A percentile compares a stretch with the other conserved stretches of the same genome.
Evolutionary conservation across 37 sponge, comb jelly and placozoan genomes (phyloP).

Genomic region (Hormiphora californensis): DNA sequence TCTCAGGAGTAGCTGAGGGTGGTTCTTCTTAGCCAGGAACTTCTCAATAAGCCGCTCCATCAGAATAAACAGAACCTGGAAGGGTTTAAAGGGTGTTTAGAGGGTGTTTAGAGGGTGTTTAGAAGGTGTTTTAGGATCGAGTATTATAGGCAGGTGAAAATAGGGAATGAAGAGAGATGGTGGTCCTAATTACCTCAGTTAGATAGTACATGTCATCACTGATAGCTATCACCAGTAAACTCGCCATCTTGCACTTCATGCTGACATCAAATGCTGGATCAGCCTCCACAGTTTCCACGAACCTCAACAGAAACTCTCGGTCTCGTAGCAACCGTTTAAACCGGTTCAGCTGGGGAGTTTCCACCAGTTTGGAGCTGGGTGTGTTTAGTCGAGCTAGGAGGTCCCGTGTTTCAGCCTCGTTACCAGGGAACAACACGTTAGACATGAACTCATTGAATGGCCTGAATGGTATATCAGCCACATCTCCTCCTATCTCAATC

Average conservation of each 20-base stretch:
- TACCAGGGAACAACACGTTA: slow-evolving; percentile 22
- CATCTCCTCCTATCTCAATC: not conserved
- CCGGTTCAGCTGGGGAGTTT: not conserved
- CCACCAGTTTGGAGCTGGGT: slow-evolving; percentile 38
- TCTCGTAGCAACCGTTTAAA: slow-evolving; percentile 6
- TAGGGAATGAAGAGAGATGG: not conserved
- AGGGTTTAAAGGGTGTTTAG: not conserved
- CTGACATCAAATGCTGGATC: slow-evolving; percentile 35
- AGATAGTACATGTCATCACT: slow-evolving; percentile 36
- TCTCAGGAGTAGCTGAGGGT: slow-evolving; percentile 2
- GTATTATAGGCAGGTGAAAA: not conserved
- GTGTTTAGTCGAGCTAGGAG: slow-evolving; percentile 13
- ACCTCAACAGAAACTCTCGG: not conserved
- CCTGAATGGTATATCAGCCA: slow-evolving; percentile 48
- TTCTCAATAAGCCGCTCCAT: slow-evolving; percentile 49
- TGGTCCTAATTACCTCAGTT: not conserved
- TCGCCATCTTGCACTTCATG: slow-evolving; percentile 50
- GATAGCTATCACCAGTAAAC: slow-evolving; percentile 38
- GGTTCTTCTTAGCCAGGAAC: slow-evolving; percentile 56
- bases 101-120: not conserved
- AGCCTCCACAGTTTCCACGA: slow-evolving; percentile 45
- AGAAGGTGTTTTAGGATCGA: not conserved
- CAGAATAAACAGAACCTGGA: slow-evolving; percentile 20
- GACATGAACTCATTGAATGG: slow-evolving; percentile 52
- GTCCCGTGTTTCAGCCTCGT: not conserved